These are phyloP conservation scores for Anarsia innoxiella DNA, from an alignment of 2,888 invertebrate species.

Conservation along the genomic window DNA sequence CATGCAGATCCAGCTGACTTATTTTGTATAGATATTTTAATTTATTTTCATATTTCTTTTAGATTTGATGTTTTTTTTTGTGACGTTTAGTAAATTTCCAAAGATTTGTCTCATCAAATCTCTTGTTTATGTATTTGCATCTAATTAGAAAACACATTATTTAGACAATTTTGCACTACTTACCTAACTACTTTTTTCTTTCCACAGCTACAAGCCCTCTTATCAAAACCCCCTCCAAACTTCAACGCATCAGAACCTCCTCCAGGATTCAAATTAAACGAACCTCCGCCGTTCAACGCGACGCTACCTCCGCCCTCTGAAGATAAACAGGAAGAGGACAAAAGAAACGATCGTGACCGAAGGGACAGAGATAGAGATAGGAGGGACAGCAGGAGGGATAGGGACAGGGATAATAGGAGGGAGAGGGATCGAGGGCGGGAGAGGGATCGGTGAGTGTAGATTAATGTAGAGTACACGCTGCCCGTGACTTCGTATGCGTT, in stretches of 20 bases:
- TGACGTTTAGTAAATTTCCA: too few relatives aligned
- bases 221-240: constrained; percentile 63
- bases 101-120: too few relatives aligned
- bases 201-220: constrained; percentile 69
- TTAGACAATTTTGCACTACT: too few relatives aligned
- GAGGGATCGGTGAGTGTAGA: constrained; percentile 19
- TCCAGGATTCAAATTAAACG: constrained; percentile 47
- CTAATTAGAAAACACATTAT: too few relatives aligned
- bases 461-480: too few relatives aligned
- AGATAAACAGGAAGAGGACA: constrained; percentile 37
- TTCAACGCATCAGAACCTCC: constrained; percentile 68
- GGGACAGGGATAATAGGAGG: constrained; percentile 21
- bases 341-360: constrained; percentile 32
- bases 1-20: too few relatives aligned
- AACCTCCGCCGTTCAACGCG: constrained; percentile 42
- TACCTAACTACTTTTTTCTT: too few relatives aligned
- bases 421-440: constrained; percentile 20
- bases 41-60: too few relatives aligned
- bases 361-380: constrained; percentile 21
- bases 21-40: too few relatives aligned
- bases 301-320: constrained; percentile 37
- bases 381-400: constrained; percentile 23
- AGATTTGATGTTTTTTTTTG: too few relatives aligned
- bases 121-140: too few relatives aligned
- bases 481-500: too few relatives aligned